phyloP scores from a whole-genome alignment of 2,797 vertebrate species.

The Pseudomugil gertrudae region DNA sequence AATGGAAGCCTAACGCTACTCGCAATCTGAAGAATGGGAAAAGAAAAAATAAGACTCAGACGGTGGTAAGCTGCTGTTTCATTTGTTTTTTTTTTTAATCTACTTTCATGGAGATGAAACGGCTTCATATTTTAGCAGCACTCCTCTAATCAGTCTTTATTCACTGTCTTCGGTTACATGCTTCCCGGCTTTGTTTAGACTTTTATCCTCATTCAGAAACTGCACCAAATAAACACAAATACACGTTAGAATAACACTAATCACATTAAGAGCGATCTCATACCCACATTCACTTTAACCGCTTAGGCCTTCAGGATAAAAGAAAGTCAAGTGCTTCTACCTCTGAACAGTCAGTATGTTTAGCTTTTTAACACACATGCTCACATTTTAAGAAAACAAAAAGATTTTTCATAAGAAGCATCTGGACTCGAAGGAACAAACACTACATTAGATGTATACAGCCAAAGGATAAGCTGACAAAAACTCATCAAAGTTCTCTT shows the following conservation, averaged over 20 bases:
- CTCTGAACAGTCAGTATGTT: conserved; percentile 22
- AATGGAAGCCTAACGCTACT: conserved; percentile 61
- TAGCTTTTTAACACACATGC: conserved; percentile 2
- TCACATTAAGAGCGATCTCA: neutral
- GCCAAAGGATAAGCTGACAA: conserved; percentile 13
- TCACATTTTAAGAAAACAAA: conserved; percentile 1
- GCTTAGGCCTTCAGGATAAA: neutral
- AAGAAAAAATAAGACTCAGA: conserved; percentile 32
- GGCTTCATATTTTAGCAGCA: conserved; percentile 22
- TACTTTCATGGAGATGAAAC: conserved; percentile 35
- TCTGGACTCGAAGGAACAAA: conserved; percentile 3
- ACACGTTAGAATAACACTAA: conserved; percentile 7
- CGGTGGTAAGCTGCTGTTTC: conserved; percentile 59
- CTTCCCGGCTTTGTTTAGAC: conserved; percentile 26
- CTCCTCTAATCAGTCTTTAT: conserved; percentile 26
- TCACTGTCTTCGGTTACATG: conserved; percentile 9
- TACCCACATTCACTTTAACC: neutral
- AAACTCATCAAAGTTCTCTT: neutral
- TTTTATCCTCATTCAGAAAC: conserved; percentile 19
- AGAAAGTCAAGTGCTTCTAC: conserved; percentile 18
- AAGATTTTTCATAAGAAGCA: neutral
- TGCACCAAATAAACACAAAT: conserved; percentile 16
- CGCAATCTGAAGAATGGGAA: conserved; percentile 31
- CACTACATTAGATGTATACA: conserved; percentile 10
- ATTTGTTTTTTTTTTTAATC: conserved; percentile 34